These are phyloP conservation scores for Siphamia tubifer DNA, from an alignment of 2,113 vertebrate genomes.

Conservation along the genomic window DNA sequence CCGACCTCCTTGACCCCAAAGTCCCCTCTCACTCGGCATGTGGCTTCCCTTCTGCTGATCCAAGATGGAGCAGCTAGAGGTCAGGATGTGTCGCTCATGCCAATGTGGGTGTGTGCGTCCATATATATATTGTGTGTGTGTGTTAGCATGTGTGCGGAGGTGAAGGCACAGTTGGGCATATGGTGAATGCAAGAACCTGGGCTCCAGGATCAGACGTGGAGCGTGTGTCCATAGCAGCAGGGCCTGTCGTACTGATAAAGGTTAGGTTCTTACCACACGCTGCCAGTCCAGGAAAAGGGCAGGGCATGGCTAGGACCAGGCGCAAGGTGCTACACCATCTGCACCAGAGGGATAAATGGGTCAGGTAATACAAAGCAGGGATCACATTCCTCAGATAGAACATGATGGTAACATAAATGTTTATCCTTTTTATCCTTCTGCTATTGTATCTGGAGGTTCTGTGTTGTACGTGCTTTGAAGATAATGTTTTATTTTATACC, in stretches of 20 bases:
- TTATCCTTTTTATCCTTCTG: conserved; percentile 33
- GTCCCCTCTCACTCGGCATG: conserved; percentile 67
- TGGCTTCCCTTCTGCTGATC: conserved; percentile 73
- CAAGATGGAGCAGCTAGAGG: conserved; percentile 73
- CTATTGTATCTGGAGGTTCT: neutral
- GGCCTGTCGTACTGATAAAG: conserved; percentile 72
- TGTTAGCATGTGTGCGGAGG: conserved; percentile 15
- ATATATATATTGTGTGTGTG: conserved; percentile 23
- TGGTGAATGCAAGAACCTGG: conserved; percentile 67
- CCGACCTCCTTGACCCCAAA: conserved; percentile 70
- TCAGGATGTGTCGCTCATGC: conserved; percentile 72
- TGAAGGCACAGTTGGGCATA: conserved; percentile 57
- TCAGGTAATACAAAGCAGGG: conserved; percentile 51
- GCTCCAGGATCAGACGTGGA: conserved; percentile 64
- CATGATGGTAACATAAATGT: conserved; percentile 4
- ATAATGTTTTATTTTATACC: too few species aligned
- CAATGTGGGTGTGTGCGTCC: conserved; percentile 4
- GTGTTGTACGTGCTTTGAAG: neutral
- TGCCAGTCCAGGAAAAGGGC: conserved; percentile 67
- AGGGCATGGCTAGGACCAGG: conserved; percentile 56
- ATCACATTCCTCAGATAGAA: conserved; percentile 19
- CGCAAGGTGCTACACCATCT: conserved; percentile 68
- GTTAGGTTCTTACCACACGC: conserved; percentile 64
- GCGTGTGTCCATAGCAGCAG: conserved; percentile 67
- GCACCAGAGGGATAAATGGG: conserved; percentile 58